Percentiles rank a stretch among this genome's conserved stretches.
phyloP scores from a whole-genome alignment of 2,113 vertebrate species.

The Paralichthys olivaceus region DNA sequence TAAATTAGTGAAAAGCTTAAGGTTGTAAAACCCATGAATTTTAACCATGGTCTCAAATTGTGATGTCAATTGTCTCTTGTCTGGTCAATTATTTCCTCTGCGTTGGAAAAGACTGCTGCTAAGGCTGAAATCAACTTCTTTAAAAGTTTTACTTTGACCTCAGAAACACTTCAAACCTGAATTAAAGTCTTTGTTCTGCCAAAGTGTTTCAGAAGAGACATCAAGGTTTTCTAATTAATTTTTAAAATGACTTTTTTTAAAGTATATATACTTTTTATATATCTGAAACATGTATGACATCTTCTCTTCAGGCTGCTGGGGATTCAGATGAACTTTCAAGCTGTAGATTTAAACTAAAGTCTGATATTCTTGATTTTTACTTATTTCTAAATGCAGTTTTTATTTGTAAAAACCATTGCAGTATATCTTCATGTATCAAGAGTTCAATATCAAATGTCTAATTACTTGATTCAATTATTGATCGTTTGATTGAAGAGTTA shows the following conservation, averaged over 20 bases:
- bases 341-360: neutral
- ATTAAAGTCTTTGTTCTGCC: too few relatives aligned
- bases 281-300: neutral
- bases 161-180: too few relatives aligned
- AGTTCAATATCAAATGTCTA: conserved; percentile 13
- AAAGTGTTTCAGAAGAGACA: neutral
- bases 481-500: conserved; percentile 8
- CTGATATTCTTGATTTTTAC: neutral
- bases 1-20: too few relatives aligned
- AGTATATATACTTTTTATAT: neutral
- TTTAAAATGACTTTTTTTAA: neutral
- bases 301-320: neutral
- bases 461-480: neutral
- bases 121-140: too few relatives aligned
- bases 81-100: too few relatives aligned
- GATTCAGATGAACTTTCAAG: neutral
- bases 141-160: too few relatives aligned
- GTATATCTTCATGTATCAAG: neutral
- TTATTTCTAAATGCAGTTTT: neutral
- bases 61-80: too few relatives aligned
- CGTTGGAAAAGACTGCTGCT: too few relatives aligned
- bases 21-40: too few relatives aligned
- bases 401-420: neutral
- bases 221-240: neutral
- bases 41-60: too few relatives aligned